These are phyloP conservation scores for Pogonomyrmex barbatus DNA, from an alignment of 1,140 invertebrate genomes.

Conservation along the genomic window DNA sequence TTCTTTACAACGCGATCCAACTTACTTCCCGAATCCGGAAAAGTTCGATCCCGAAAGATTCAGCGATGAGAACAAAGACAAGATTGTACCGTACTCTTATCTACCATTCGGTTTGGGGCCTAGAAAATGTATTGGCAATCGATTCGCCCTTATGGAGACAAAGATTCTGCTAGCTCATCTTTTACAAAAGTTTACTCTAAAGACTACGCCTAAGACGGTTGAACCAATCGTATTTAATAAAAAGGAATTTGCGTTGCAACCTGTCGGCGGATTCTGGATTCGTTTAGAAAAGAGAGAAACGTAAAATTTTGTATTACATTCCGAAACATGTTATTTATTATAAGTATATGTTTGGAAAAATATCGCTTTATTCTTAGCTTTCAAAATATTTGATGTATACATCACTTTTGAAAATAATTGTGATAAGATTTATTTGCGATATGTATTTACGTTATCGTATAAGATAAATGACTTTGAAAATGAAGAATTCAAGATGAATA, in stretches of 20 bases:
- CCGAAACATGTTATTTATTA: not conserved
- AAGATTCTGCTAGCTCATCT: conserved; percentile 79
- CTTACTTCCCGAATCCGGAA: too few species aligned
- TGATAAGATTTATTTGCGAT: too few species aligned
- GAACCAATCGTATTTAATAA: conserved; percentile 74
- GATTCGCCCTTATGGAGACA: conserved; percentile 81
- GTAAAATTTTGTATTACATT: not conserved
- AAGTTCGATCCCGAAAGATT: too few species aligned
- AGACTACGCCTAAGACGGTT: conserved; percentile 68
- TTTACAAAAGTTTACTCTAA: conserved; percentile 76
- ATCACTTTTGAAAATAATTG: too few species aligned
- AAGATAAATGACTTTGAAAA: too few species aligned
- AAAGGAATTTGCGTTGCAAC: conserved; percentile 71
- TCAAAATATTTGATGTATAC: not conserved
- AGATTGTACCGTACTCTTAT: conserved; percentile 82
- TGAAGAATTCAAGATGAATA: too few species aligned
- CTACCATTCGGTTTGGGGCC: conserved; percentile 87
- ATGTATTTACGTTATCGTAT: too few species aligned
- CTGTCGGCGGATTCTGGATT: conserved; percentile 77
- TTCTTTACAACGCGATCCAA: conserved; percentile 36
- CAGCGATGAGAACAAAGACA: conserved; percentile 68
- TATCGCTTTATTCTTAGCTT: not conserved
- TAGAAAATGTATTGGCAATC: conserved; percentile 78
- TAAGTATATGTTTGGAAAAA: not conserved
- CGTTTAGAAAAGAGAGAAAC: conserved; percentile 68